Percentiles rank a stretch among this genome's conserved stretches.
These are phyloP conservation scores for Hypanus sabinus DNA, from an alignment of 2,113 vertebrate species.

Conservation along the genomic window DNA sequence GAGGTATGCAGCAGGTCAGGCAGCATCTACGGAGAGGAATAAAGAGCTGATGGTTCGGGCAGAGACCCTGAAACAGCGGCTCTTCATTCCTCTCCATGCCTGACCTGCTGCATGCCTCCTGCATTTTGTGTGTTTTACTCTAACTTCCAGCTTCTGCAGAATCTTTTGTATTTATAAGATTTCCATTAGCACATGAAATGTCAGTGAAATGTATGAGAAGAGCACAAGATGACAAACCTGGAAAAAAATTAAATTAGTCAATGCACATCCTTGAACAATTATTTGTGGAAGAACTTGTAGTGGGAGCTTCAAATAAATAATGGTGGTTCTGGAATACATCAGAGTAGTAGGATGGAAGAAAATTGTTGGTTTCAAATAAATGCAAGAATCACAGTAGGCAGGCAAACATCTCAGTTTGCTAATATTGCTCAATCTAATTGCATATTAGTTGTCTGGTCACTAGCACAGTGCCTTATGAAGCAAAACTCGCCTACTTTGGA, in stretches of 20 bases:
- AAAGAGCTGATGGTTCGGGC: too few relatives aligned
- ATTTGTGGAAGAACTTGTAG: not conserved
- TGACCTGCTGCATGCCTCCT: too few relatives aligned
- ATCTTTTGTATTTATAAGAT: too few relatives aligned
- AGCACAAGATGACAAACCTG: not conserved
- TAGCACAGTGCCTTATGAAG: not conserved
- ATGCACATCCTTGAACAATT: not conserved
- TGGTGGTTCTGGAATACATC: not conserved
- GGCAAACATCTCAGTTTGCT: not conserved
- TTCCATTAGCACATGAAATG: not conserved
- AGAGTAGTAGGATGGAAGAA: not conserved
- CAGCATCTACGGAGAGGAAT: too few relatives aligned
- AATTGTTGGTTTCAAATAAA: not conserved
- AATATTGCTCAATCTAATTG: slow-evolving; percentile 2
- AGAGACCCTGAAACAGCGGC: too few relatives aligned
- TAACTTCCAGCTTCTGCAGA: too few relatives aligned
- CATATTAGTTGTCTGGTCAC: not conserved
- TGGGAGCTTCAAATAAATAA: not conserved
- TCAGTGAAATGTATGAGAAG: not conserved
- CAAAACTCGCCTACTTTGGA: not conserved
- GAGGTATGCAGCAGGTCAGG: too few relatives aligned
- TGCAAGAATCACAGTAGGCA: not conserved
- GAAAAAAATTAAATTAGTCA: not conserved
- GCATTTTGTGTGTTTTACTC: too few relatives aligned
- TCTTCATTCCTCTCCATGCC: too few relatives aligned